Conservation (phyloP, 1,140 invertebrate species). For the Atta texana region DNA sequence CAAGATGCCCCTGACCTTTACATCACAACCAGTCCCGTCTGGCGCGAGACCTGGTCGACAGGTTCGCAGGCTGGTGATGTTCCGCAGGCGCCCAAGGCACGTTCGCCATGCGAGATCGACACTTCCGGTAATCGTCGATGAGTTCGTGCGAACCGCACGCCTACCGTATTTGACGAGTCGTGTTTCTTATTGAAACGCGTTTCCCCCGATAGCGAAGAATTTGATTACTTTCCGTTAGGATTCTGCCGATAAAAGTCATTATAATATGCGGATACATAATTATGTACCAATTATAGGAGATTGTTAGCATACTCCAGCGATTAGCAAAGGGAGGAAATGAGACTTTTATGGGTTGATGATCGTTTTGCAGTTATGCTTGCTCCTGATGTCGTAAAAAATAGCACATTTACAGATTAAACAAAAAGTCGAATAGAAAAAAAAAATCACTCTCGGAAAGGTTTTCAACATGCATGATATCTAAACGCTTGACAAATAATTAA, state of each 20-base stretch:
- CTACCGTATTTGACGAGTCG: conserved; percentile 50
- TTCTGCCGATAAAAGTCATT: conserved; percentile 6
- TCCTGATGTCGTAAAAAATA: background rate
- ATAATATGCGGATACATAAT: conserved; percentile 14
- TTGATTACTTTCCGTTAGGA: conserved; percentile 37
- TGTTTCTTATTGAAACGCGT: conserved; percentile 45
- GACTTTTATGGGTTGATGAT: background rate
- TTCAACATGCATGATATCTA: background rate
- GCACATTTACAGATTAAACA: conserved; percentile 3
- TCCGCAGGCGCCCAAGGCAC: conserved; percentile 33
- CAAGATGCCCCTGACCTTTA: conserved; percentile 73
- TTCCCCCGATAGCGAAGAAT: background rate
- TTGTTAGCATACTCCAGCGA: conserved; percentile 12
- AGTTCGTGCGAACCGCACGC: conserved; percentile 44
- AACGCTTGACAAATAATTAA: background rate
- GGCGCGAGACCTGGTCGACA: conserved; percentile 63
- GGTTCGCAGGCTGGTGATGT: conserved; percentile 62
- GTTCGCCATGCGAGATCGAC: conserved; percentile 31
- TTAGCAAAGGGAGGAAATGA: conserved; percentile 5
- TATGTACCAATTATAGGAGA: conserved; percentile 22
- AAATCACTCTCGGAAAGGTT: background rate
- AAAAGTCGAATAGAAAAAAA: background rate
- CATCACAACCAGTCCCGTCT: conserved; percentile 73
- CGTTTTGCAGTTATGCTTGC: background rate
- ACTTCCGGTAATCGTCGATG: conserved; percentile 68